phyloP scores from a whole-genome alignment of 2,888 invertebrate species.

The Empis stercorea region DNA sequence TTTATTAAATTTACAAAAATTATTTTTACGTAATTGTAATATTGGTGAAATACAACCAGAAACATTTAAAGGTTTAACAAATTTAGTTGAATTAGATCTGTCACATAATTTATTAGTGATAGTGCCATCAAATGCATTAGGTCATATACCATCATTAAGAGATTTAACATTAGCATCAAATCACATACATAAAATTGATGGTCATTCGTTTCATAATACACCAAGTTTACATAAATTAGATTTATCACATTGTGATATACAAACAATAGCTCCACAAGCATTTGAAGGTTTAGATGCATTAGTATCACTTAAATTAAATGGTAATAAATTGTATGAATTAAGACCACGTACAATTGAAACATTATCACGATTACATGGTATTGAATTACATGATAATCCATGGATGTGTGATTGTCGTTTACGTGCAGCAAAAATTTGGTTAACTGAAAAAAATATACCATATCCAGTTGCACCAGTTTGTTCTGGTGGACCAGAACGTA shows the following conservation, averaged over 20 bases:
- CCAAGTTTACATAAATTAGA: constrained; percentile 71
- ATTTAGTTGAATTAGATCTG: constrained; percentile 79
- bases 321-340: constrained; percentile 63
- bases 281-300: constrained; percentile 65
- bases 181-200: constrained; percentile 66
- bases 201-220: constrained; percentile 59
- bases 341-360: constrained; percentile 61
- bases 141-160: constrained; percentile 66
- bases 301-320: constrained; percentile 67
- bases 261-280: constrained; percentile 60
- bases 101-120: constrained; percentile 70
- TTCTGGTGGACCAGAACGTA: constrained; percentile 53
- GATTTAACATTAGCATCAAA: constrained; percentile 70
- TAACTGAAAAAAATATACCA: constrained; percentile 61
- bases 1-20: constrained; percentile 72
- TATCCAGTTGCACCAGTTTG: constrained; percentile 69
- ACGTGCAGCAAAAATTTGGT: constrained; percentile 68
- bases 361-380: constrained; percentile 58
- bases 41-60: constrained; percentile 75
- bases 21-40: constrained; percentile 70
- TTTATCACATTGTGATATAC: constrained; percentile 68
- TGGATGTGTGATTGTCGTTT: constrained; percentile 82
- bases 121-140: constrained; percentile 68
- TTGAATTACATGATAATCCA: constrained; percentile 75
- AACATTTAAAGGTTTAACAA: constrained; percentile 75